These are phyloP conservation scores for Heliocidaris tuberculata DNA, from an alignment of 35 echinoderm and acorn worm species.

Conservation along the genomic window DNA sequence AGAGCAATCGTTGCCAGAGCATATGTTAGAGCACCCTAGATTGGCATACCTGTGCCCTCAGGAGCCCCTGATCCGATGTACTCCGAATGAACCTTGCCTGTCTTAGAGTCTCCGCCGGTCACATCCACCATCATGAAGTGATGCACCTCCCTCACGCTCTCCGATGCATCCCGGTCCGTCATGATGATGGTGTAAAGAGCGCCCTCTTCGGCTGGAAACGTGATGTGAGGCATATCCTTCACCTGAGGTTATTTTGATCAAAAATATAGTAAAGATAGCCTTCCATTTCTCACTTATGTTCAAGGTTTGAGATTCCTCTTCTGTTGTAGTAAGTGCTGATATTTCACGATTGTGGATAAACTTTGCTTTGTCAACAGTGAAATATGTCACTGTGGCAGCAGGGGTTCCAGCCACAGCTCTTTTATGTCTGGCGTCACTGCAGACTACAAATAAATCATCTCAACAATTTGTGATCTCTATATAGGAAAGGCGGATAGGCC, in stretches of 20 bases:
- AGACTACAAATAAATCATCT: too few relatives aligned
- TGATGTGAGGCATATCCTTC: conserved; percentile 71
- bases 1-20: too few relatives aligned
- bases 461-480: too few relatives aligned
- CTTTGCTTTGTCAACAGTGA: too few relatives aligned
- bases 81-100: conserved; percentile 55
- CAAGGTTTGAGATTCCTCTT: neutral
- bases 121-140: conserved; percentile 76
- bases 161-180: conserved; percentile 84
- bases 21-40: neutral
- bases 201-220: conserved; percentile 77
- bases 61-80: conserved; percentile 85
- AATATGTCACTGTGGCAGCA: too few relatives aligned
- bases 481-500: too few relatives aligned
- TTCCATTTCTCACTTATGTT: neutral
- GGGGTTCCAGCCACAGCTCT: too few relatives aligned
- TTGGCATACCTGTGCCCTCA: conserved; percentile 57
- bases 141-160: conserved; percentile 59
- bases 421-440: too few relatives aligned
- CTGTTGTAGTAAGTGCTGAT: neutral
- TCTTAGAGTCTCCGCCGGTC: conserved; percentile 60
- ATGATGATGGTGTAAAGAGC: conserved; percentile 88
- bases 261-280: neutral
- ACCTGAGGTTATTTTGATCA: conserved; percentile 52
- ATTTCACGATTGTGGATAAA: too few relatives aligned